Evolutionary conservation across 2,113 vertebrate species (phyloP).

Genomic region (Pollimyrus isidori): DNA sequence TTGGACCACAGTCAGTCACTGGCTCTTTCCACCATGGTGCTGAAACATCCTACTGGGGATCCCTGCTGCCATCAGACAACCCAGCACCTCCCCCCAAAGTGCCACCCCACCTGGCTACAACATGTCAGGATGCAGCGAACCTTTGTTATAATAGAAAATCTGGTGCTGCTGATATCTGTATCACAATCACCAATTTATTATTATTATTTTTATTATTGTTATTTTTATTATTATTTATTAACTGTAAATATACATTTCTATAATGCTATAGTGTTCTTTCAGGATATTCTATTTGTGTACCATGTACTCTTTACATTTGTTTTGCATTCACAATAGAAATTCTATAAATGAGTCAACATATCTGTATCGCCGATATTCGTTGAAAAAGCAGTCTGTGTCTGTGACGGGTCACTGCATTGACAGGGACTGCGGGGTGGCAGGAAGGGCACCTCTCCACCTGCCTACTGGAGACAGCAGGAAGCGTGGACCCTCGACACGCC

Average conservation of each 20-base stretch:
- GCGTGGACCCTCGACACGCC: background rate
- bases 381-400: background rate
- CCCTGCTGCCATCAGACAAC: background rate
- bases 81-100: background rate
- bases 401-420: background rate
- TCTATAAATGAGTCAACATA: background rate
- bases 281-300: background rate
- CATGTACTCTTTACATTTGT: background rate
- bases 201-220: background rate
- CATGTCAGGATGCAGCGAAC: background rate
- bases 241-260: background rate
- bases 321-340: background rate
- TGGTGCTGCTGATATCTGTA: background rate
- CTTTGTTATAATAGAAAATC: background rate
- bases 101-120: background rate
- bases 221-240: background rate
- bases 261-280: background rate
- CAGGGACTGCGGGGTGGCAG: background rate
- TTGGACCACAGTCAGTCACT: background rate
- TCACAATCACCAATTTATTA: background rate
- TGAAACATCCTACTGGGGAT: background rate
- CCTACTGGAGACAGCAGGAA: background rate
- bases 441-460: background rate
- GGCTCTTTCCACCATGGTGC: background rate
- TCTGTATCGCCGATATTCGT: background rate